Base-by-base conservation (phyloP, 2,888 invertebrate genomes). In the Ommatoiulus sabulosus region DNA sequence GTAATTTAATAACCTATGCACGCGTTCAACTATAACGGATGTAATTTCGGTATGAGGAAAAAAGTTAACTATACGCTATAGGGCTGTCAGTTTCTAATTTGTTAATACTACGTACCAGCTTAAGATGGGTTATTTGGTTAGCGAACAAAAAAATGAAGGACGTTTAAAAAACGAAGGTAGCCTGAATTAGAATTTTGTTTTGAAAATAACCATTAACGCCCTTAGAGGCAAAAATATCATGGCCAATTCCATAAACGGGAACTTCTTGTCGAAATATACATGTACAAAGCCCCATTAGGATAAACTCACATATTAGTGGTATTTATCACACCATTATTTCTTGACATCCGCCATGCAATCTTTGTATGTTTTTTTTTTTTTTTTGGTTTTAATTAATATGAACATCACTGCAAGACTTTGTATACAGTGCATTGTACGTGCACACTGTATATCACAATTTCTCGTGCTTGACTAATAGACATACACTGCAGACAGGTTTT, bases 21-120 rank as follows among this genome's bases (percentile, higher is more conserved):
- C n/a, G 20, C n/a, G 20, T 63, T 63, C 63, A 63, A 20, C 63
- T 63, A 63, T 63, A 63, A 63, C 63, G 63, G 63, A 63, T 63
- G 63, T 20, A 63, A 63, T 63, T 63, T n/a, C 63, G 7, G 7
- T 63, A 20, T 8, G 20, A n/a, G 63, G 63, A 63, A 63, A 63
- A 63, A 20, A 7, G 46, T 46, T 52, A 52, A 63, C 63, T 63
- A 63, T 20, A 63, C 20, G n/a, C 63, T 20, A n/a, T 20, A 46
- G 35, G 52, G 17, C 52, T 52, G 12, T 52, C 52, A 15, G 15
- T 6, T 63, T 20, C 63, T 20, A 63, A 63, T 63, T 63, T 63
- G n/a, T 8, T n/a, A 20, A 63, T 63, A 7, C 17, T 52, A 20
- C 17, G n/a, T 20, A 63, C 63, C 63, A 63, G n/a, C 63, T n/a